Evolutionary conservation across 2,888 invertebrate genomes (phyloP).

Genomic region (Matsumyia berberina): DNA sequence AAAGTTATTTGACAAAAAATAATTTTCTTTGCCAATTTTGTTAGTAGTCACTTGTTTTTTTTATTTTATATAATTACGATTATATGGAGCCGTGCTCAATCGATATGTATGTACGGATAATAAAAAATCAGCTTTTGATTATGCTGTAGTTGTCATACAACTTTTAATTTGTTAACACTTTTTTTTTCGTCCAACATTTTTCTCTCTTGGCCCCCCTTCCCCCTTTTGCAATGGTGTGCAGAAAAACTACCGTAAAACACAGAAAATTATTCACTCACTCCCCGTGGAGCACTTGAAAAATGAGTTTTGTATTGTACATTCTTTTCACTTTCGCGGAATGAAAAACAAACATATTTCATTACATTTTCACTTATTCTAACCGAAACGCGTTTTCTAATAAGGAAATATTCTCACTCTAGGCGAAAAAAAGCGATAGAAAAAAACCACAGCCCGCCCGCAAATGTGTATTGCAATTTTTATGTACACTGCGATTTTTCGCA

Average conservation of each 20-base stretch:
- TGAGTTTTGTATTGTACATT: constrained; percentile 36
- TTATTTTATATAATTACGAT: constrained; percentile 64
- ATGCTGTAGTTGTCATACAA: constrained; percentile 69
- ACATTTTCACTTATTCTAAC: constrained; percentile 49
- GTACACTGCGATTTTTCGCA: constrained; percentile 62
- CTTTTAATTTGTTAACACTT: constrained; percentile 65
- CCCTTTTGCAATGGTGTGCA: constrained; percentile 46
- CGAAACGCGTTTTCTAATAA: constrained; percentile 48
- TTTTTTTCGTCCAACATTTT: constrained; percentile 72
- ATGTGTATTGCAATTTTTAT: constrained; percentile 74
- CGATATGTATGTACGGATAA: constrained; percentile 62
- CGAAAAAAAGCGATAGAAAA: constrained; percentile 44
- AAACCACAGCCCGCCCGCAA: constrained; percentile 75
- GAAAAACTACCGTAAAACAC: constrained; percentile 41
- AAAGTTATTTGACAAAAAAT: constrained; percentile 27
- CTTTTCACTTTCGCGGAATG: constrained; percentile 29
- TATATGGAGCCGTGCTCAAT: constrained; percentile 54
- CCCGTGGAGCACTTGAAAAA: constrained; percentile 36
- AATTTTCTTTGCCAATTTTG: constrained; percentile 34
- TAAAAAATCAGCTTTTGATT: constrained; percentile 48
- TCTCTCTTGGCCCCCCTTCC: constrained; percentile 38
- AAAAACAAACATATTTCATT: constrained; percentile 49
- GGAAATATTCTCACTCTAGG: constrained; percentile 59
- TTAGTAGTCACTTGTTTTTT: constrained; percentile 20
- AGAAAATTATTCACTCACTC: constrained; percentile 36